These are phyloP conservation scores for Lophius piscatorius DNA, from an alignment of 2,113 vertebrate genomes.

Conservation along the genomic window DNA sequence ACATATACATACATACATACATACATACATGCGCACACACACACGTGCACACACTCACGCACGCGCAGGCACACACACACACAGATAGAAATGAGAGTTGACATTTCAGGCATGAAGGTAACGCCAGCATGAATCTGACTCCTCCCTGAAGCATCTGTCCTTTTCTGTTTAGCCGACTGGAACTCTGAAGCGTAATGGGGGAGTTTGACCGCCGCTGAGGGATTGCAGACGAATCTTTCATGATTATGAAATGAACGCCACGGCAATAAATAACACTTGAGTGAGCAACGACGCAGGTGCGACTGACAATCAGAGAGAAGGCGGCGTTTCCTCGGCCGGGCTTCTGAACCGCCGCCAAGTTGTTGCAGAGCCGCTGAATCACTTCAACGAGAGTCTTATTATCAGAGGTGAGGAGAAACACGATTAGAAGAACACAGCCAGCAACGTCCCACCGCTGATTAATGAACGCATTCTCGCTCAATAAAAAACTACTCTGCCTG, in stretches of 20 bases:
- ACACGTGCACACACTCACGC: too few species aligned
- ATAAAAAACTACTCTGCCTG: too few species aligned
- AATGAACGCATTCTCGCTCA: too few species aligned
- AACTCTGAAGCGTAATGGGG: conserved; percentile 3
- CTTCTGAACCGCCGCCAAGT: neutral
- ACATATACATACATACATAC: too few species aligned
- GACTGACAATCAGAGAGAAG: neutral
- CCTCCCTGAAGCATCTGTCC: conserved; percentile 42
- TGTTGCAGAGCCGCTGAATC: conserved; percentile 5
- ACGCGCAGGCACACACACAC: conserved; percentile 49
- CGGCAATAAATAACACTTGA: conserved; percentile 12
- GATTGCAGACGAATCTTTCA: conserved; percentile 5
- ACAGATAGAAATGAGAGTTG: conserved; percentile 8
- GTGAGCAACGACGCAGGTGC: conserved; percentile 15
- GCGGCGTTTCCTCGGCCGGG: neutral
- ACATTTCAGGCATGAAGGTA: conserved; percentile 40
- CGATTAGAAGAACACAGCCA: too few species aligned
- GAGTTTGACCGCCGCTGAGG: conserved; percentile 46
- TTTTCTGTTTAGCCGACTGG: conserved; percentile 37
- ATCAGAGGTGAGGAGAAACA: too few species aligned
- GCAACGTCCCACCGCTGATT: too few species aligned
- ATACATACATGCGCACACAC: conserved; percentile 41
- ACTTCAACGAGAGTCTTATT: too few species aligned
- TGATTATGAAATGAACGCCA: neutral
- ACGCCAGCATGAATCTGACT: conserved; percentile 4